Evolutionary conservation across 2,113 vertebrate genomes (phyloP), one percentile per base, ranked within the genome.

Genomic region (Melanocharis versteri): DNA sequence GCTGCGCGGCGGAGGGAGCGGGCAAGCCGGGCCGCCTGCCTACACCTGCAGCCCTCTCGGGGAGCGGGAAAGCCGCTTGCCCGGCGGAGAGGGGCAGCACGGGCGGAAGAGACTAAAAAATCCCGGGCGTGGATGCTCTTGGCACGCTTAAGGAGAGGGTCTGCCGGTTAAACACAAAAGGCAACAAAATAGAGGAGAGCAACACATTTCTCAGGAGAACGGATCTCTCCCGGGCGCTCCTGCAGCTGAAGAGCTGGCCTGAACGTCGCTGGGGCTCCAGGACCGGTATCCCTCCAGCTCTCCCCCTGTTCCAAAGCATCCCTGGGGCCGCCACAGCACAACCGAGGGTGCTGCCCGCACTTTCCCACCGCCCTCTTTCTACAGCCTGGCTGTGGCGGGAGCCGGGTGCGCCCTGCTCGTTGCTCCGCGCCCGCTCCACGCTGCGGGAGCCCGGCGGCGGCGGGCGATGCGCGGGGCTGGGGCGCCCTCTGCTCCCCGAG

Each of bases 401-500:
- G 13, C 33, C 14, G 21, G 48, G n/a, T 37, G 75, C 22, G 23
- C 33, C 57, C 23, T 14, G 47, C 37, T 15, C 44, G 3, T 7
- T 7, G 50, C 57, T 80, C 35, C 21, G 40, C 20, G 20, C 48
- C 57, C 21, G 27, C 65, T 50, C 10, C 17, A 12, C n/a, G 37
- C 79, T 31, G 53, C 78, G 20, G 44, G 31, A 56, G 30, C 37
- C 28, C 30, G 56, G 57, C 42, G 35, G 30, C n/a, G 19, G 54
- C 27, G 30, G 45, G 75, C 19, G 33, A 90, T 97, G 90, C 35
- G 89, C 81, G 71, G 87, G 65, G 28, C 95, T 93, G 60, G 57
- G 95, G 97, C 98, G 96, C 97, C 97, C 97, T 87, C 98, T 98
- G 96, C 60, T 42, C 62, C 27, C 50, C 71, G 54, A 33, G 23